phyloP scores from a whole-genome alignment of 2,888 invertebrate genomes.

The Noctua janthina region DNA sequence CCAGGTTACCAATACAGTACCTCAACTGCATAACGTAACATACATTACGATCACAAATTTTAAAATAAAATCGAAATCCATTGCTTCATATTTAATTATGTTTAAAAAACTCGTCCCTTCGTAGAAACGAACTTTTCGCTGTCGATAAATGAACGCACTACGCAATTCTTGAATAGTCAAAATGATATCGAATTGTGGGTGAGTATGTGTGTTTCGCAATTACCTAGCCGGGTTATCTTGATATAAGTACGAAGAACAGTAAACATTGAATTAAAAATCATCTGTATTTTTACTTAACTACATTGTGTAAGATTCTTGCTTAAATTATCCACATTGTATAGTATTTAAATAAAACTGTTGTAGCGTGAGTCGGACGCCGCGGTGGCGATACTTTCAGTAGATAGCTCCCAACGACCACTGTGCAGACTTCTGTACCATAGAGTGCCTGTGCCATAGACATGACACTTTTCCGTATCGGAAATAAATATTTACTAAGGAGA shows the following conservation, averaged over 20 bases:
- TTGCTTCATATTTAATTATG: not conserved
- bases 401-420: slow-evolving; percentile 50
- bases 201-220: not conserved
- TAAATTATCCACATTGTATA: slow-evolving; percentile 9
- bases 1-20: not conserved
- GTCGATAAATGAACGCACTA: not conserved
- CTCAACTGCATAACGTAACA: not conserved
- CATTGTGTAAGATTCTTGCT: not conserved
- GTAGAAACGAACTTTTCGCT: not conserved
- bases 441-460: slow-evolving; percentile 20
- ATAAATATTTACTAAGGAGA: not conserved
- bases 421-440: slow-evolving; percentile 20
- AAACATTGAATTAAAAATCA: not conserved
- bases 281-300: not conserved
- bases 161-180: not conserved
- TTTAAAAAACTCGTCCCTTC: too few relatives aligned
- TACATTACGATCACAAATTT: not conserved
- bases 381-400: slow-evolving; percentile 54
- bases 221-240: not conserved
- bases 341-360: slow-evolving; percentile 55
- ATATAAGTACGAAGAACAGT: not conserved
- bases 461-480: not conserved
- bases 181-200: not conserved
- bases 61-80: not conserved
- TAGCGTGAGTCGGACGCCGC: slow-evolving; percentile 10